A percentile compares a stretch with the other conserved stretches of the same genome.
phyloP scores from a whole-genome alignment of 2,797 vertebrate species.

The Vespertilio murinus region DNA sequence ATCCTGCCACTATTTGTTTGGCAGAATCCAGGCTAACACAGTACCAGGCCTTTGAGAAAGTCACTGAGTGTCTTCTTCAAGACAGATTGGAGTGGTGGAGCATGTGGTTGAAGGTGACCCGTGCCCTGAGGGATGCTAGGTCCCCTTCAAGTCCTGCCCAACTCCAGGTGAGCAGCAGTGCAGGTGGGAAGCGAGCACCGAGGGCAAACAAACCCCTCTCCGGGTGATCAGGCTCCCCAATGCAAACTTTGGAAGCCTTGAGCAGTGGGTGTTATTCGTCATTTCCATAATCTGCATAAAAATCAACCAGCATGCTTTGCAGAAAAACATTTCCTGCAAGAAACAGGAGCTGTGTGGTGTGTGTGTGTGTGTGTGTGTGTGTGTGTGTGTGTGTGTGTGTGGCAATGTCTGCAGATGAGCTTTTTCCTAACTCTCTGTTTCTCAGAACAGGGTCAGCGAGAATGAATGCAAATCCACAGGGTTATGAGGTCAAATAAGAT shows the following conservation, averaged over 20 bases:
- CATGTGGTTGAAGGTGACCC: background rate
- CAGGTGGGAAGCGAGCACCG: background rate
- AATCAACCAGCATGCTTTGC: background rate
- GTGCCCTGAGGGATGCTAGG: no score
- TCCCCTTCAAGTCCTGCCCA: background rate
- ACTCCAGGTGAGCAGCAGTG: background rate
- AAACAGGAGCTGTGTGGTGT: background rate
- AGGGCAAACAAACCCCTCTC: background rate
- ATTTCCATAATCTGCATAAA: no score
- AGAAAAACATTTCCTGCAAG: background rate
- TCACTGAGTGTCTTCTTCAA: background rate
- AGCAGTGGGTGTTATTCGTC: background rate
- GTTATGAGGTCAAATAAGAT: background rate
- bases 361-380: no score
- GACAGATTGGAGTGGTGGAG: background rate
- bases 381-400: no score
- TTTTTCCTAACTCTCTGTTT: background rate
- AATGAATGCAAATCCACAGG: background rate
- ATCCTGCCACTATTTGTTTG: background rate
- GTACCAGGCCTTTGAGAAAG: background rate
- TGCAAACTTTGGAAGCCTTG: no score
- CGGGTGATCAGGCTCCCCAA: no score
- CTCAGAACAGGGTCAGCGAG: background rate
- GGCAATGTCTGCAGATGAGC: rapidly evolving
- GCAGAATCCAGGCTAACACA: background rate